phyloP scores from a whole-genome alignment of 37 sponge, comb jelly and placozoan species.

The Aphrocallistes beatrix region DNA sequence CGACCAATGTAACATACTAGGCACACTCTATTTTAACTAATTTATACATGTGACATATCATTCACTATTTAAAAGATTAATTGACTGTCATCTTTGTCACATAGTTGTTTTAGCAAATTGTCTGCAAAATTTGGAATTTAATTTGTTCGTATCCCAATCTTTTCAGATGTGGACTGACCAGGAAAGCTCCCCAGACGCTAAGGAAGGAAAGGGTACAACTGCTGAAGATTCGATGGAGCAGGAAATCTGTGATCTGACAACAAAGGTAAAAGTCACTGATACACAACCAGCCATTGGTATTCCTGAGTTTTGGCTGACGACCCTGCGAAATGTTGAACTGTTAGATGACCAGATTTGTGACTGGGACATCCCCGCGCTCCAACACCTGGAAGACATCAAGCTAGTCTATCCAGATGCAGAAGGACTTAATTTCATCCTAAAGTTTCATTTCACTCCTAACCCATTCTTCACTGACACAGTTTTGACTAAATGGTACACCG shows the following conservation, averaged over 20 bases:
- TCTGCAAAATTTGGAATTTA: no score
- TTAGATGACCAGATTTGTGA: not conserved
- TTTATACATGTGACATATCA: no score
- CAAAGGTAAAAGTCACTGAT: not conserved
- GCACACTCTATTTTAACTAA: no score
- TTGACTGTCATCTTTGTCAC: no score
- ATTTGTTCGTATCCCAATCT: not conserved
- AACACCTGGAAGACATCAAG: not conserved
- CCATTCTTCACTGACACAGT: not conserved
- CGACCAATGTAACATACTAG: no score
- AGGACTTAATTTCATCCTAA: not conserved
- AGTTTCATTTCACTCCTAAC: constrained; percentile 4
- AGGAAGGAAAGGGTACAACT: not conserved
- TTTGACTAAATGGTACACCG: not conserved
- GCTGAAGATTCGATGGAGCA: not conserved
- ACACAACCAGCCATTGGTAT: not conserved
- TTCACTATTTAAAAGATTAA: no score
- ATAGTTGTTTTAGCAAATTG: no score
- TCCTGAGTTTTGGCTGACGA: not conserved
- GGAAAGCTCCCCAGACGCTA: not conserved
- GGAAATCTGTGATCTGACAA: constrained; percentile 4
- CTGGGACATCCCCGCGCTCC: not conserved
- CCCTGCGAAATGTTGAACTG: not conserved
- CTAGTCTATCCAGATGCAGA: not conserved
- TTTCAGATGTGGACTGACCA: not conserved